phyloP scores from a whole-genome alignment of 1,140 invertebrate species.

The Lepidotrigona ventralis region DNA sequence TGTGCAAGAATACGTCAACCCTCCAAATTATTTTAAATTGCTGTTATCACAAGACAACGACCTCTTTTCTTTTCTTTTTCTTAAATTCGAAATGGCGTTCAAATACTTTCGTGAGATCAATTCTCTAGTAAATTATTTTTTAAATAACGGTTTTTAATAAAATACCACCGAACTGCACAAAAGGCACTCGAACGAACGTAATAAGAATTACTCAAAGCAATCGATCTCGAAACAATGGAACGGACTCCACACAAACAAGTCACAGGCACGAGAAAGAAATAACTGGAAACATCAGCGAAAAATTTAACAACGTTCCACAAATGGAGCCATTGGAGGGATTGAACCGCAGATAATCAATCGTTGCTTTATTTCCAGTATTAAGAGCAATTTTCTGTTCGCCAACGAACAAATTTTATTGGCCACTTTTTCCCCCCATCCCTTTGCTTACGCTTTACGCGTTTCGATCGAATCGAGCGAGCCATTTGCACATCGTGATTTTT shows the following conservation, averaged over 20 bases:
- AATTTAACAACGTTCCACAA: conserved; percentile 7
- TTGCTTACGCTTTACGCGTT: background rate
- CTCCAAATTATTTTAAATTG: no score
- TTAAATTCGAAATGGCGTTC: no score
- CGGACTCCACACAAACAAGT: background rate
- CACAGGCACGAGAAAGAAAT: background rate
- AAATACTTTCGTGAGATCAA: no score
- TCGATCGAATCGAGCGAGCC: background rate
- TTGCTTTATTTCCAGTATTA: conserved; percentile 6
- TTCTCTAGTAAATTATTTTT: no score
- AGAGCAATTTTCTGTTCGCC: background rate
- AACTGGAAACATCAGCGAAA: conserved; percentile 16
- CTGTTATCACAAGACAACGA: no score
- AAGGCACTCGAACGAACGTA: background rate
- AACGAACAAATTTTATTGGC: conserved; percentile 6
- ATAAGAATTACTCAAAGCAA: background rate
- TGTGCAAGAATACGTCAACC: no score
- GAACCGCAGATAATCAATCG: conserved; percentile 27
- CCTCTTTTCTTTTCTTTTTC: no score
- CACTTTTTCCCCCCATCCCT: conserved; percentile 11
- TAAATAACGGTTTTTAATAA: no score
- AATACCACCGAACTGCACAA: background rate
- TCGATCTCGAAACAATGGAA: conserved; percentile 3
- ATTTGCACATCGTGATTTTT: background rate
- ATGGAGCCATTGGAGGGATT: background rate